Evolutionary conservation across 2,113 vertebrate species (phyloP).

Genomic region (Podilymbus podiceps): DNA sequence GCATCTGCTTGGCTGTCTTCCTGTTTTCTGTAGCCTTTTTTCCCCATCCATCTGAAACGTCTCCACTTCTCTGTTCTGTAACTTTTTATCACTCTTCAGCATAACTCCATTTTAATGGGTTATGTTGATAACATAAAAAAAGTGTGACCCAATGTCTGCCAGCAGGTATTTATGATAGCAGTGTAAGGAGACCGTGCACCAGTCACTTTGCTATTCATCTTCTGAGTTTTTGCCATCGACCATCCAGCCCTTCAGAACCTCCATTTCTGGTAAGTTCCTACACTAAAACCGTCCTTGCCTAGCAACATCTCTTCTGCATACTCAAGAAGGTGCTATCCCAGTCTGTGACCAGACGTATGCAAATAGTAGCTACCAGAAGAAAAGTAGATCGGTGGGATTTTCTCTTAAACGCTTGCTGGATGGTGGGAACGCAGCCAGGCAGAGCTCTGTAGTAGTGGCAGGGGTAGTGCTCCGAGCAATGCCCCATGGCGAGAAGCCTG

Average conservation of each 20-base stretch:
- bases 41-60: neutral
- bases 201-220: neutral
- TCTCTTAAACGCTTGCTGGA: neutral
- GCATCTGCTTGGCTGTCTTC: neutral
- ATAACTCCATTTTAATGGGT: neutral
- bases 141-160: neutral
- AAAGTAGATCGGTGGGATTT: neutral
- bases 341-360: neutral
- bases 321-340: neutral
- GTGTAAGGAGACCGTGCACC: neutral
- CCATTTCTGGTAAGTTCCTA: neutral
- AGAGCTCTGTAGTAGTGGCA: neutral
- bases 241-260: neutral
- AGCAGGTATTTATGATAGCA: neutral
- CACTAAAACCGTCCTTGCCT: neutral
- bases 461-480: neutral
- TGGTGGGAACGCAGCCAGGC: neutral
- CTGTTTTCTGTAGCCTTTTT: neutral
- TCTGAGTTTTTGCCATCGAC: neutral
- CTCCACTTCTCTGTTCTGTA: neutral
- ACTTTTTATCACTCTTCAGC: neutral
- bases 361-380: neutral
- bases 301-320: neutral
- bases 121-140: neutral
- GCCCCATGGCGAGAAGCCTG: neutral